phyloP scores from a whole-genome alignment of 1,140 invertebrate genomes.

The Geopemphigus sp. region DNA sequence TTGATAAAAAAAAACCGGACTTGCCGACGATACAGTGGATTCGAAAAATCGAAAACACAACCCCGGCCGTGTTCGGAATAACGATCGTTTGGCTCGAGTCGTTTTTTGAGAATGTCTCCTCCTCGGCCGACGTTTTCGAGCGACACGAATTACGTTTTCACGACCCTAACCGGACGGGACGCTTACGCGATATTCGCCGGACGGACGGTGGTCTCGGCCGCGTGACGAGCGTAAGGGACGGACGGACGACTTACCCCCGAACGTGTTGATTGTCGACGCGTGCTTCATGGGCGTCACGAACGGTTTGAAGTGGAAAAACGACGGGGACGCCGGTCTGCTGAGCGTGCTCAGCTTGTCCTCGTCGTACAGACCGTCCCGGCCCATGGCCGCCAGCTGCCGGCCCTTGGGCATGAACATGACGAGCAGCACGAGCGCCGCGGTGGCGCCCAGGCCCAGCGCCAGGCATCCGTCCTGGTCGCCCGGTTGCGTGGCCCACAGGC shows the following conservation, averaged over 20 bases:
- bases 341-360: conserved; percentile 76
- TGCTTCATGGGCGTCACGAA: conserved; percentile 60
- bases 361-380: conserved; percentile 74
- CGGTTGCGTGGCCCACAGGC: conserved; percentile 68
- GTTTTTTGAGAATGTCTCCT: no score
- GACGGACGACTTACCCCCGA: conserved; percentile 36
- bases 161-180: no score
- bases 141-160: no score
- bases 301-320: conserved; percentile 88
- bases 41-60: no score
- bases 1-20: no score
- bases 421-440: conserved; percentile 78
- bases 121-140: no score
- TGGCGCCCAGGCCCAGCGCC: conserved; percentile 80
- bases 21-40: no score
- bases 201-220: no score
- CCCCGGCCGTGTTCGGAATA: no score
- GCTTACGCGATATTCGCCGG: no score
- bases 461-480: conserved; percentile 80
- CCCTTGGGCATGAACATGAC: conserved; percentile 93
- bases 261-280: conserved; percentile 51
- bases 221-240: no score
- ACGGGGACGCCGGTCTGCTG: conserved; percentile 75
- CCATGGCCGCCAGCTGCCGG: conserved; percentile 84
- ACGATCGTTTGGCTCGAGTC: no score